Evolutionary conservation across 2,797 vertebrate species (phyloP).

Genomic region (Xiphophorus birchmanni): DNA sequence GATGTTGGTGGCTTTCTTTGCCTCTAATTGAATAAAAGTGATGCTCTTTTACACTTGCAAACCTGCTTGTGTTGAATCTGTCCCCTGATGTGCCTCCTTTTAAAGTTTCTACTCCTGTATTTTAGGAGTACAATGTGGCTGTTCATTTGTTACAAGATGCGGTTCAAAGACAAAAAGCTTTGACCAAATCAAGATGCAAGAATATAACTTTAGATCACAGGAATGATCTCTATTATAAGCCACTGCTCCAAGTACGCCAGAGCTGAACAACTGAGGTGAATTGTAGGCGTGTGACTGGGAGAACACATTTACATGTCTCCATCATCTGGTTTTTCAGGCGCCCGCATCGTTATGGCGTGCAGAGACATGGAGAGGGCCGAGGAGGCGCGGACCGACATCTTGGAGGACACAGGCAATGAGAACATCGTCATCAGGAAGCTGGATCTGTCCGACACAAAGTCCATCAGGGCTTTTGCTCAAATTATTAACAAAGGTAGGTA

Average conservation of each 20-base stretch:
- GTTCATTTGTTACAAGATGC: neutral
- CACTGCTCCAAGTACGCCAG: neutral
- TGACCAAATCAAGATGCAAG: neutral
- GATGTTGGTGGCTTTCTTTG: slow-evolving; percentile 1
- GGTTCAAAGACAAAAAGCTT: neutral
- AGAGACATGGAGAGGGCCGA: slow-evolving; percentile 88
- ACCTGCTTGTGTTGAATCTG: neutral
- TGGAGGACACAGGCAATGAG: slow-evolving; percentile 86
- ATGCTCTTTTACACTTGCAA: slow-evolving; percentile 9
- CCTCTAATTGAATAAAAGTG: slow-evolving; percentile 23
- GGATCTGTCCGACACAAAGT: slow-evolving; percentile 89
- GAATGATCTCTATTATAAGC: neutral
- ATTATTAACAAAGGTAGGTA: slow-evolving; percentile 84
- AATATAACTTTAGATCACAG: neutral
- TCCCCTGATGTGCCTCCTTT: neutral
- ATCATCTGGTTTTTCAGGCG: slow-evolving; percentile 77
- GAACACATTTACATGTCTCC: neutral
- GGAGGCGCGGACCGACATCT: slow-evolving; percentile 85
- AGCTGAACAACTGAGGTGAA: neutral
- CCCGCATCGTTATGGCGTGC: slow-evolving; percentile 90
- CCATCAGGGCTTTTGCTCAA: slow-evolving; percentile 89
- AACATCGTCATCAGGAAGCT: slow-evolving; percentile 86
- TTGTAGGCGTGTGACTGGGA: neutral
- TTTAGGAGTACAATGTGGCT: neutral
- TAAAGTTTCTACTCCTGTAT: neutral